Percentiles rank a stretch among this genome's conserved stretches.
Evolutionary conservation across 1,140 invertebrate genomes (phyloP).

Genomic region (Caenorhabditis remanei): DNA sequence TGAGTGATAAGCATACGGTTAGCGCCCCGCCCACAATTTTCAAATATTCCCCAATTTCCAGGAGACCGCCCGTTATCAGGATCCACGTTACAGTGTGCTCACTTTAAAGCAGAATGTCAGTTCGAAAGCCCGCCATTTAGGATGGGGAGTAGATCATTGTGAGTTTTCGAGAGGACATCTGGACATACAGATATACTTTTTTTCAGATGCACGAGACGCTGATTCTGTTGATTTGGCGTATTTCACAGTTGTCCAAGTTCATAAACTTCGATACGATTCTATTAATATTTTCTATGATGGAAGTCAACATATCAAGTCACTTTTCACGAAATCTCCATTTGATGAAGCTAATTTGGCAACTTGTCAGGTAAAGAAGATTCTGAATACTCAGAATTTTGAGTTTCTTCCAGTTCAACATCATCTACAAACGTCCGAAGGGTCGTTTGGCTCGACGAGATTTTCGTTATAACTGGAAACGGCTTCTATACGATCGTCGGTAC

Average conservation of each 20-base stretch:
- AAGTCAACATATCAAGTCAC: conserved; percentile 23
- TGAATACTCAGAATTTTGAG: neutral
- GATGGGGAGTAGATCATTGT: conserved; percentile 50
- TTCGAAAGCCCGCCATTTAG: conserved; percentile 10
- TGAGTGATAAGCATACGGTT: conserved; percentile 28
- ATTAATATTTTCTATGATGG: conserved; percentile 48
- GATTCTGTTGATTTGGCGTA: conserved; percentile 35
- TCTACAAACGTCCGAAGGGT: conserved; percentile 3
- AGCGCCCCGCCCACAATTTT: neutral
- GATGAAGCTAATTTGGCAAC: conserved; percentile 30
- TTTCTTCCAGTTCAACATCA: conserved; percentile 9
- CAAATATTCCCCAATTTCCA: neutral
- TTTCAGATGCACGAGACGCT: conserved; percentile 16
- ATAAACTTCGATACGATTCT: conserved; percentile 39
- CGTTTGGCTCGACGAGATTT: conserved; percentile 18
- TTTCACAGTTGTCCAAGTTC: conserved; percentile 33
- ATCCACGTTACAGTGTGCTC: conserved; percentile 37
- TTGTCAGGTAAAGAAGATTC: neutral
- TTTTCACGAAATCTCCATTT: conserved; percentile 22
- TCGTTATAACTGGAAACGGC: neutral
- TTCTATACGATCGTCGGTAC: conserved; percentile 15
- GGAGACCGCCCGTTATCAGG: conserved; percentile 29
- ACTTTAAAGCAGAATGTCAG: conserved; percentile 21
- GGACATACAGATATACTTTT: too few relatives aligned
- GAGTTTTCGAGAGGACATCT: neutral